Conservation (phyloP, 2,113 vertebrate genomes). For the Bucco capensis region DNA sequence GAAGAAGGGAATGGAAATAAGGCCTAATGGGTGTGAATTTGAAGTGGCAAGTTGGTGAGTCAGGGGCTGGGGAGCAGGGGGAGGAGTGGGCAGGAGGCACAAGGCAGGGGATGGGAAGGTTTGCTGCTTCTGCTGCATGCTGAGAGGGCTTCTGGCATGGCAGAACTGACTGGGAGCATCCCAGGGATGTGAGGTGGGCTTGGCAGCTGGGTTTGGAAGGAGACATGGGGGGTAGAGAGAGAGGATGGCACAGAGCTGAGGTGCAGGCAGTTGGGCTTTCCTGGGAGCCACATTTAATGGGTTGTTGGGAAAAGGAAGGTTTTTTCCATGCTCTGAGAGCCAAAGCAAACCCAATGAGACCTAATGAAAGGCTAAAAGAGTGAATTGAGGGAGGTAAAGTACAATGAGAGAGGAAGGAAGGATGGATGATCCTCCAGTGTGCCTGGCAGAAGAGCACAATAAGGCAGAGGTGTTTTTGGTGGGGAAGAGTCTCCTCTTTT, state of each 20-base stretch:
- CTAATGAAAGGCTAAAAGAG: constrained; percentile 60
- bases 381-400: background rate
- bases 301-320: background rate
- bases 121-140: background rate
- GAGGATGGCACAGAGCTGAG: background rate
- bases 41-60: constrained; percentile 19
- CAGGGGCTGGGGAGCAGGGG: background rate
- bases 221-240: background rate
- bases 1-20: constrained; percentile 5
- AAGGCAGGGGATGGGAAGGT: background rate
- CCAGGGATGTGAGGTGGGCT: background rate
- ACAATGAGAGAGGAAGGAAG: constrained; percentile 4
- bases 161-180: background rate
- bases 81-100: background rate
- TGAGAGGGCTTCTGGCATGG: background rate
- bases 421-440: background rate
- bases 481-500: background rate
- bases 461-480: background rate
- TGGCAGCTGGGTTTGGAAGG: background rate
- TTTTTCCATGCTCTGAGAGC: constrained; percentile 41
- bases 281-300: background rate
- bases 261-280: background rate
- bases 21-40: constrained; percentile 17
- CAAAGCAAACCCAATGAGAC: constrained; percentile 46
- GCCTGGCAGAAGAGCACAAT: background rate